Evolutionary conservation across 2,888 invertebrate species (phyloP), one percentile per base, ranked within the genome.

Genomic region (Pimpla rufipes): DNA sequence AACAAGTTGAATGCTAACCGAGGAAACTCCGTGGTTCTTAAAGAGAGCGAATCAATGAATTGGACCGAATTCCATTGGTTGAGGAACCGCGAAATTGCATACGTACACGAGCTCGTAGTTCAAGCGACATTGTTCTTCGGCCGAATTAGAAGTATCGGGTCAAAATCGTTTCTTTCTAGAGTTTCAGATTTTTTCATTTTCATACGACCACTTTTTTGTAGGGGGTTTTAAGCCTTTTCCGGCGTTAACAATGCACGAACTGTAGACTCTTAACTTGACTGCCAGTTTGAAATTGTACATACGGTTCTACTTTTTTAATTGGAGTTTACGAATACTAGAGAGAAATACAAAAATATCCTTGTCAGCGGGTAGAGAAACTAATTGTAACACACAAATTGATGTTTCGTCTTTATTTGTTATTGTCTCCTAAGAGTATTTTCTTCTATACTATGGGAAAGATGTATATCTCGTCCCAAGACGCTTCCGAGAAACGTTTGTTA

Each of bases 401-500:
- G 45, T n/a, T n/a, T 1, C 13, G 13, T 13, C 4, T 4, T 45
- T 4, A 13, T 45, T 45, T 13, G 4, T n/a, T n/a, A 29, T 29
- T 29, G 29, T 29, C 29, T 29, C 29, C 29, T 29, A 5, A 29
- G 3, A 29, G 29, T 29, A 29, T 29, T 29, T 29, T 16, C 16
- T 47, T 47, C 11, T 55, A 16, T 50, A 21, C 8, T 1, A 5
- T 18, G 5, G 0, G 1, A 50, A 18, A 18, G 18, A 18, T 18
- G 2, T 21, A 16, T 2, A 55, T 13, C 23, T 55, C 21, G 23
- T 23, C 55, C 4, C 11, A 16, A 52, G 18, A 52, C 35, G 13
- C 5, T 62, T 21, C 18, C 37, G 37, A 0, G 8, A 59, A 59
- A 40, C 45, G 35, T 66, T 68, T 57, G 18, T 76, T 64, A 66